Percentiles rank a stretch among this genome's conserved stretches.
phyloP scores from a whole-genome alignment of 2,113 vertebrate genomes.

The Podilymbus podiceps region DNA sequence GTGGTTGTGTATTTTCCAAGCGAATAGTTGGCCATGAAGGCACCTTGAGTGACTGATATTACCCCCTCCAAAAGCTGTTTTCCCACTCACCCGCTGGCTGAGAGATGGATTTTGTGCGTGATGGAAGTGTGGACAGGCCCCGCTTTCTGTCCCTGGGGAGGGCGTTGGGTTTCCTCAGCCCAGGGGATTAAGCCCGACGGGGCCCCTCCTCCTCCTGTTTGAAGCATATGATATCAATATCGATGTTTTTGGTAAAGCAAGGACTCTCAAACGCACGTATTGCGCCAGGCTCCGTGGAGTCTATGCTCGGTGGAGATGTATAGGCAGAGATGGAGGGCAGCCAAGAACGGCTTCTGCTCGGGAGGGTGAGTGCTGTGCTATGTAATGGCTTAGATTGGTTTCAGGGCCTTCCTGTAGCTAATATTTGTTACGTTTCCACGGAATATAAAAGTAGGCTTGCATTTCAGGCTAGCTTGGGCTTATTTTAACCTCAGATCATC shows the following conservation, averaged over 20 bases:
- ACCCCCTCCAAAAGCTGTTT: background rate
- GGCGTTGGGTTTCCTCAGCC: constrained; percentile 34
- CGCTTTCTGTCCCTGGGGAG: constrained; percentile 11
- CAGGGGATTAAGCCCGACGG: constrained; percentile 13
- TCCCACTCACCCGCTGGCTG: background rate
- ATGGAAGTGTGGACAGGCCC: background rate
- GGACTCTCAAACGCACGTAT: constrained; percentile 59
- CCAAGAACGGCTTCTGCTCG: constrained; percentile 69
- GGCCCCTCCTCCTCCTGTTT: constrained; percentile 48
- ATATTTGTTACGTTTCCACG: constrained; percentile 48
- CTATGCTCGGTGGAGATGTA: constrained; percentile 64
- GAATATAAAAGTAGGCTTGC: constrained; percentile 23
- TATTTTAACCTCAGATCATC: constrained; percentile 28
- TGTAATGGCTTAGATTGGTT: constrained; percentile 69
- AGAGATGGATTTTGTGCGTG: background rate
- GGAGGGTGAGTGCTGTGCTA: constrained; percentile 51
- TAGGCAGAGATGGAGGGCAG: constrained; percentile 74
- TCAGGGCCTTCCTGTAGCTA: constrained; percentile 56
- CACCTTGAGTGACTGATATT: background rate
- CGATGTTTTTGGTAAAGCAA: constrained; percentile 53
- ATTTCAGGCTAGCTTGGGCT: constrained; percentile 21
- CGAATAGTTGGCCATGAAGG: background rate
- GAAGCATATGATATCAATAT: constrained; percentile 71
- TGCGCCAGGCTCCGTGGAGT: constrained; percentile 74
- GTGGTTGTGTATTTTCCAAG: background rate